phyloP scores from a whole-genome alignment of 2,113 vertebrate species.

The Megaceryle torquata region DNA sequence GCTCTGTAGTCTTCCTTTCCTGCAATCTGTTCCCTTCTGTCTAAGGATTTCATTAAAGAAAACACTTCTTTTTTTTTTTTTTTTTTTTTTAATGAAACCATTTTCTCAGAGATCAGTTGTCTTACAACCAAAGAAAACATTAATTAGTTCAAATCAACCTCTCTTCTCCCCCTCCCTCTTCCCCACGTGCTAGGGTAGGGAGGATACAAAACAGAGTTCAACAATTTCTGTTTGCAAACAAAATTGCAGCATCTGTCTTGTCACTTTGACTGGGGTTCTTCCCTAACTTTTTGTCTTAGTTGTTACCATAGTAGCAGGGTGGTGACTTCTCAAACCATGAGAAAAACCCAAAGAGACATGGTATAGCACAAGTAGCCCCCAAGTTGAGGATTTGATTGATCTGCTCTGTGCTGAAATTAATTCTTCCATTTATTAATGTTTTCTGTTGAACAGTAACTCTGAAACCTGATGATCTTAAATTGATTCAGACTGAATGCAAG shows the following conservation, averaged over 20 bases:
- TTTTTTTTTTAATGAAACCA: neutral
- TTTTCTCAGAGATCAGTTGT: neutral
- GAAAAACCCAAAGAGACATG: neutral
- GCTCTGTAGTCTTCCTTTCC: neutral
- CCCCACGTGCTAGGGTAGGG: neutral
- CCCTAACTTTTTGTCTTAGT: neutral
- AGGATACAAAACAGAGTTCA: neutral
- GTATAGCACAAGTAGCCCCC: neutral
- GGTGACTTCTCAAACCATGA: neutral
- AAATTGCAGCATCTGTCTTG: slow-evolving; percentile 14
- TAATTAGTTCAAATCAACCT: slow-evolving; percentile 1
- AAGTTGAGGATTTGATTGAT: slow-evolving; percentile 46
- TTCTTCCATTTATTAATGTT: slow-evolving; percentile 47
- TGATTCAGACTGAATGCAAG: slow-evolving; percentile 13
- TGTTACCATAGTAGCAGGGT: neutral
- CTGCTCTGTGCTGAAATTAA: slow-evolving; percentile 25
- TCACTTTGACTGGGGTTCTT: neutral
- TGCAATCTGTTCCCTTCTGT: neutral
- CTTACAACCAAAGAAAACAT: neutral
- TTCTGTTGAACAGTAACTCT: slow-evolving; percentile 30
- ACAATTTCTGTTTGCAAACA: slow-evolving; percentile 16
- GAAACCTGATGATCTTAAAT: slow-evolving; percentile 14
- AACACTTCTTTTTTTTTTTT: neutral
- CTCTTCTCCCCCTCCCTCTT: neutral
- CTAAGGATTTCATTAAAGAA: neutral